phyloP scores from a whole-genome alignment of 2,113 vertebrate species.

The Catharus bicknelli region DNA sequence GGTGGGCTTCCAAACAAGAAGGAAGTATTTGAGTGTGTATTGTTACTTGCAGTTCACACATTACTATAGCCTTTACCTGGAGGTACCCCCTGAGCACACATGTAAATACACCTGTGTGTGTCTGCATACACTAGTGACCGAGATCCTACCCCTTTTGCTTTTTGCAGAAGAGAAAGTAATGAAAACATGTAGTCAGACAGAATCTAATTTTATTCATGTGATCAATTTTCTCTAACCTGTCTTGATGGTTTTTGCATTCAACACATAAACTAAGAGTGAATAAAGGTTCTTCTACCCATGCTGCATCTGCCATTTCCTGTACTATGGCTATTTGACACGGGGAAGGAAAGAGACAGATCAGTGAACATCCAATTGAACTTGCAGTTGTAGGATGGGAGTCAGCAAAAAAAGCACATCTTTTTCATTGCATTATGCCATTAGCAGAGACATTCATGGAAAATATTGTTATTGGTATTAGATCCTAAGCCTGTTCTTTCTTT shows the following conservation, averaged over 20 bases:
- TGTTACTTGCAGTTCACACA: background rate
- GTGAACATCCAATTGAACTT: background rate
- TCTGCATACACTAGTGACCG: background rate
- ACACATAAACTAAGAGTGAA: background rate
- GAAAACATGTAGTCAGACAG: background rate
- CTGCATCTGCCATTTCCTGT: background rate
- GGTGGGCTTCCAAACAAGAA: background rate
- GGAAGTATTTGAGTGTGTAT: background rate
- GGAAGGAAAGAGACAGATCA: background rate
- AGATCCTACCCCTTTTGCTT: background rate
- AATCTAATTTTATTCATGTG: background rate
- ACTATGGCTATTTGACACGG: background rate
- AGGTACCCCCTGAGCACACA: background rate
- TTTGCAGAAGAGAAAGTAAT: background rate
- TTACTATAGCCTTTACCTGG: background rate
- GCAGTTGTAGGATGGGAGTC: background rate
- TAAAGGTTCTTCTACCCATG: background rate
- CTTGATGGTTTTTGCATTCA: background rate
- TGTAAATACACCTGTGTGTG: fast-evolving
- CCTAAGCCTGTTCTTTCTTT: background rate
- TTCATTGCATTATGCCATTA: background rate
- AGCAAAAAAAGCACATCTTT: background rate
- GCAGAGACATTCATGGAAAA: background rate
- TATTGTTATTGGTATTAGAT: background rate
- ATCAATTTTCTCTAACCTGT: background rate